Evolutionary conservation across 2,888 invertebrate species (phyloP).

Genomic region (Patella caerulea): DNA sequence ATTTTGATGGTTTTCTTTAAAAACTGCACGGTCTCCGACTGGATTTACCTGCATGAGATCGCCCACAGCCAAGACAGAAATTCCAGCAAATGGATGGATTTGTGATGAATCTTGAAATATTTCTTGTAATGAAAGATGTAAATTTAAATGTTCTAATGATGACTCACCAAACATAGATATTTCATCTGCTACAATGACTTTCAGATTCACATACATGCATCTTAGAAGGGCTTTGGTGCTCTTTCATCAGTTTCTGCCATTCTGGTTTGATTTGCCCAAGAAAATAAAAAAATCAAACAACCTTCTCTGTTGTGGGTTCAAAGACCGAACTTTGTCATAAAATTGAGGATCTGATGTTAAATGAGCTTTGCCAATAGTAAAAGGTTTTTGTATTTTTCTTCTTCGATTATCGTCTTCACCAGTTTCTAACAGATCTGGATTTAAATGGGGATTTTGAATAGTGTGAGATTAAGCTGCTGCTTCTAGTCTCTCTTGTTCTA

Average conservation of each 20-base stretch:
- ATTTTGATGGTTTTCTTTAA: no score
- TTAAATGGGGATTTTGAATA: no score
- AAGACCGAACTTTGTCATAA: conserved; percentile 2
- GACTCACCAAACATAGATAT: no score
- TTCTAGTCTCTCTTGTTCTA: no score
- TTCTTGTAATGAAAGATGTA: conserved; percentile 16
- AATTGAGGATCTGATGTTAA: conserved; percentile 22
- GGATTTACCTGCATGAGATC: no score
- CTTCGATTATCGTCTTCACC: no score
- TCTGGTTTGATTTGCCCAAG: no score
- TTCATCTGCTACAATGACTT: conserved; percentile 22
- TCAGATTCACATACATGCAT: conserved; percentile 13
- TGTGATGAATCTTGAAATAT: conserved; percentile 4
- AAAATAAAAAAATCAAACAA: conserved; percentile 21
- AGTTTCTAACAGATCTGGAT: no score
- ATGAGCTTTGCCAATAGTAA: conserved; percentile 18
- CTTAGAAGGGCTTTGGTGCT: conserved; percentile 27
- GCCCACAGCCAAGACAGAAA: no score
- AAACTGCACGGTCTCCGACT: no score
- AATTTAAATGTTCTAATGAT: conserved; percentile 10
- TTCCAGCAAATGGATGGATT: no score
- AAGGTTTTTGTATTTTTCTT: conserved; percentile 17
- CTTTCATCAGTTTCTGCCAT: background rate
- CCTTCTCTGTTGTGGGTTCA: conserved; percentile 21
- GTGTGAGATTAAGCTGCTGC: no score